Base-by-base conservation (phyloP, 2,113 vertebrate genomes). In the Malurus alboscapulatus region DNA sequence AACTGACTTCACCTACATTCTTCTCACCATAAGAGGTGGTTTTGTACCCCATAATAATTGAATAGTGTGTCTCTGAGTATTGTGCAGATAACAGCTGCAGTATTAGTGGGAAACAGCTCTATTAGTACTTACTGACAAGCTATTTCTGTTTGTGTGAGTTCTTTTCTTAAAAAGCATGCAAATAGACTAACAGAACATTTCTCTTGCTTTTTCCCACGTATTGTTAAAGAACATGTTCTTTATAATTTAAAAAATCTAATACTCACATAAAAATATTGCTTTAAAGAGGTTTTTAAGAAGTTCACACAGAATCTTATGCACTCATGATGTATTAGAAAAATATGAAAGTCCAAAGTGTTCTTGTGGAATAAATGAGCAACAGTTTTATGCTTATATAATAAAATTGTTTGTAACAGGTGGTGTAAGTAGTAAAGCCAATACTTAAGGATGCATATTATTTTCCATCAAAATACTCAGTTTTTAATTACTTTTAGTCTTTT, bases 401-500 rank as follows among this genome's bases (percentile, higher is more conserved):
- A 68, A 84, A 87, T 25, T 38, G 34, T 83, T 80, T 85, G 30
- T 51, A 75, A 81, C 17, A 74, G 44, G 61, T 71, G 17, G 20
- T 87, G 30, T 44, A 84, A 87, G 40, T 34, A 92, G 40, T 48
- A 77, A 84, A 88, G 15, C 15, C 53, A 74, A 5, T 63, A 65
- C 27, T 89, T 84, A 78, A 74, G 36, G 27, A 65, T 91, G 54
- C 15, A 36, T 79, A 29, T 50, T 25, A 51, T 10, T 89, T 92
- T 87, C 78, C 45, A 53, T 76, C 61, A 53, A 50, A 95, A 85
- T 19, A 75, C 26, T 69, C 32, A 24, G 30, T 14, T 53, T 91
- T 68, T 84, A 92, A 81, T 84, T 77, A 88, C 36, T 90, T 91
- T 81, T 71, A 79, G 57, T 63, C n/a, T 91, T 87, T 66, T 87